Evolutionary conservation across 2,797 vertebrate species (phyloP).

Genomic region (Microhierax caerulescens): DNA sequence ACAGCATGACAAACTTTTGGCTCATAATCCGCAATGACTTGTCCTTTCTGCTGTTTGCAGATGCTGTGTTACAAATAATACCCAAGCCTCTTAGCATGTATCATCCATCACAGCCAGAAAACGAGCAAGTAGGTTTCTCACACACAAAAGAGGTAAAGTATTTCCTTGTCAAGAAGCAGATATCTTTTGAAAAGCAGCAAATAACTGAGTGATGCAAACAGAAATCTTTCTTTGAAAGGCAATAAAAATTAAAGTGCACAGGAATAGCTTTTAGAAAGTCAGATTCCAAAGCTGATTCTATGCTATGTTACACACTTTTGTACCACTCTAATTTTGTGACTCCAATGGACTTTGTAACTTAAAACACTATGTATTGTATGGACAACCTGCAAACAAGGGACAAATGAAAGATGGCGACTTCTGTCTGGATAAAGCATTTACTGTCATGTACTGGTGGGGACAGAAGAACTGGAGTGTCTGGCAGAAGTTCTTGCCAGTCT

Average conservation of each 20-base stretch:
- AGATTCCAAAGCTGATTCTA: not conserved
- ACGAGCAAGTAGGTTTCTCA: slow-evolving; percentile 27
- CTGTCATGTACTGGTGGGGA: not conserved
- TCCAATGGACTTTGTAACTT: not conserved
- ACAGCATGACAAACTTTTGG: slow-evolving; percentile 96
- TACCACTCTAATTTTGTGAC: not conserved
- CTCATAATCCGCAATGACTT: slow-evolving; percentile 96
- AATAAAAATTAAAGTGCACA: not conserved
- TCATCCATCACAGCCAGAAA: slow-evolving; percentile 33
- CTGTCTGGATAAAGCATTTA: not conserved
- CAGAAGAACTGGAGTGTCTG: not conserved
- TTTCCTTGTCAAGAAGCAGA: not conserved
- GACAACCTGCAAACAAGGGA: not conserved
- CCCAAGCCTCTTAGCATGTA: slow-evolving; percentile 51
- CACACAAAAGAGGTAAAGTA: not conserved
- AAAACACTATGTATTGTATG: not conserved
- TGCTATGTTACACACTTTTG: not conserved
- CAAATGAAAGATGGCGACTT: not conserved
- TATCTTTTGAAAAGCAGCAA: slow-evolving; percentile 16
- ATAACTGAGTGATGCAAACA: not conserved
- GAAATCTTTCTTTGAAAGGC: not conserved
- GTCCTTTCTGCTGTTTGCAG: slow-evolving; percentile 89
- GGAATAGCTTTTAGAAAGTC: not conserved
- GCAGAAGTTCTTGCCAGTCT: not conserved
- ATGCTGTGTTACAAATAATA: slow-evolving; percentile 74